Percentiles rank a stretch among this genome's conserved stretches.
phyloP scores from a whole-genome alignment of 2,888 invertebrate genomes.

The Campoplex nolae region DNA sequence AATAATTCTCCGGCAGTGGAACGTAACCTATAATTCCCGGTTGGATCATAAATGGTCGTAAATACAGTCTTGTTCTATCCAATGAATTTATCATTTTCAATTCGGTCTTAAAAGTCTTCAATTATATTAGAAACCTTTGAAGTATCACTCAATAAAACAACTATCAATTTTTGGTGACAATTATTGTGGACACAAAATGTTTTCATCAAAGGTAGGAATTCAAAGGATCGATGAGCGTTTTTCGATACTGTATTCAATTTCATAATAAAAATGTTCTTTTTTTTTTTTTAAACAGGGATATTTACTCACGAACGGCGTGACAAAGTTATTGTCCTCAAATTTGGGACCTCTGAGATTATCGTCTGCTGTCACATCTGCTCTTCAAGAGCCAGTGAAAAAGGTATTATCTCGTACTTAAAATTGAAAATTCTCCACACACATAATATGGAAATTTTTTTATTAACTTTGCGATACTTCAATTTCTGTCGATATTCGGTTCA shows the following conservation, averaged over 20 bases:
- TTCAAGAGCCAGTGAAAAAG: slow-evolving; percentile 36
- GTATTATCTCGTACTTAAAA: slow-evolving; percentile 30
- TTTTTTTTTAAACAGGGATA: slow-evolving; percentile 36
- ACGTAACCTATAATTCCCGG: background rate
- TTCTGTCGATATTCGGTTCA: no score
- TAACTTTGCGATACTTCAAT: no score
- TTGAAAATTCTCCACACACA: background rate
- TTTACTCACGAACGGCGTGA: slow-evolving; percentile 37
- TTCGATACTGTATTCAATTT: slow-evolving; percentile 10
- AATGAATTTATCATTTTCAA: background rate
- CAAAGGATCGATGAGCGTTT: background rate
- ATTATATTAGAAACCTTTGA: background rate
- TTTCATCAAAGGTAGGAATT: slow-evolving; percentile 63
- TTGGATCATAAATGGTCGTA: background rate
- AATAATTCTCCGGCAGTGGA: background rate
- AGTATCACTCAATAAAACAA: background rate
- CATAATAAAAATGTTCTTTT: background rate
- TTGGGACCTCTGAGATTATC: slow-evolving; percentile 68
- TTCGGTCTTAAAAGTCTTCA: background rate
- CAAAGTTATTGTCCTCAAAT: slow-evolving; percentile 52
- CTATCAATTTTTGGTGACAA: background rate
- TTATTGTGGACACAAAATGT: slow-evolving; percentile 49
- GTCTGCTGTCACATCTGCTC: slow-evolving; percentile 7
- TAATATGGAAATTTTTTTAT: background rate
- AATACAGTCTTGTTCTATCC: background rate